phyloP scores from a whole-genome alignment of 2,797 vertebrate genomes.

The Aselliscus stoliczkanus region DNA sequence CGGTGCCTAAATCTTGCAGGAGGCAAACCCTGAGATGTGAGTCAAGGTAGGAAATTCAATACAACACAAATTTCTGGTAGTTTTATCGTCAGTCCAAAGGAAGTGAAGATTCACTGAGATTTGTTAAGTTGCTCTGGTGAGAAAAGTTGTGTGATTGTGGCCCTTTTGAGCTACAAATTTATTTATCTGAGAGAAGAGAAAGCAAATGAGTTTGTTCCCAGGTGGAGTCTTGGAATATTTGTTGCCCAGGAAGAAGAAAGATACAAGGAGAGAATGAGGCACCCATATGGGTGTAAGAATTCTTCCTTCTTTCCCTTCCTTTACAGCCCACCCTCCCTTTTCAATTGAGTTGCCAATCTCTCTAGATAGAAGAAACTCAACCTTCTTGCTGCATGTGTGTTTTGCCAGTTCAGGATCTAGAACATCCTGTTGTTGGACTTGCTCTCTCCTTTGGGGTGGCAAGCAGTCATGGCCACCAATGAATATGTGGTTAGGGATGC shows the following conservation, averaged over 20 bases:
- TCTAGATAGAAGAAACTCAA: not conserved
- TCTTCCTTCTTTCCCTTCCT: not conserved
- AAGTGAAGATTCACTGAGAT: not conserved
- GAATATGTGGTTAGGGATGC: not conserved
- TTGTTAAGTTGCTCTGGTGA: not conserved
- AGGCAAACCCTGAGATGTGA: not conserved
- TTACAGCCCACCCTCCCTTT: not conserved
- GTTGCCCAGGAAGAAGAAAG: not conserved
- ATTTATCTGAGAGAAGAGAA: not conserved
- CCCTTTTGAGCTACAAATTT: not conserved
- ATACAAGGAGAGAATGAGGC: not conserved
- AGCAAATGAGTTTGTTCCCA: not conserved
- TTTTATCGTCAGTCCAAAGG: slow-evolving; percentile 1
- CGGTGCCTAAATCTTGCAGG: not conserved
- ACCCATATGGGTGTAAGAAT: not conserved
- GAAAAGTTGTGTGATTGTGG: not conserved
- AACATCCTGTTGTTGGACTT: not conserved
- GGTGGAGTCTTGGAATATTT: not conserved
- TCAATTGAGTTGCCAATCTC: not conserved
- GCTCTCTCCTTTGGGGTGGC: not conserved
- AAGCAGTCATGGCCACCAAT: not conserved
- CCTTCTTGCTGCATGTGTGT: not conserved
- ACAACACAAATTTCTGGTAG: not conserved
- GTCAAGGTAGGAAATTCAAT: not conserved
- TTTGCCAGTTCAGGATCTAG: not conserved